Conservation (phyloP, 2,113 vertebrate species). For the Otis tarda region DNA sequence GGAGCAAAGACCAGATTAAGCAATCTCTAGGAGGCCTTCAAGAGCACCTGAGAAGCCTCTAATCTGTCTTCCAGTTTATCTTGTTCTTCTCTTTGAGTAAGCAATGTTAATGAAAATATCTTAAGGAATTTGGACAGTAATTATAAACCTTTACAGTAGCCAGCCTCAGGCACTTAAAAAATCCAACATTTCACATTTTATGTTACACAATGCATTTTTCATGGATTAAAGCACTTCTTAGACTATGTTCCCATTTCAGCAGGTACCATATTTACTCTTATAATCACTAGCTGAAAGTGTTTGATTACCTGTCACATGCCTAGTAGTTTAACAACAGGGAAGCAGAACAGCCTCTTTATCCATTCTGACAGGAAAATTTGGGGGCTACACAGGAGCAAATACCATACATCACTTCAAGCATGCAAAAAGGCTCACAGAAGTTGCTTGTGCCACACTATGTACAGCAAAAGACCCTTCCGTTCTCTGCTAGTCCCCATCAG, state of each 20-base stretch:
- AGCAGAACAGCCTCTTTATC: not conserved
- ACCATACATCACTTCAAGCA: not conserved
- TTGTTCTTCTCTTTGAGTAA: not conserved
- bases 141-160: not conserved
- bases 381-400: not conserved
- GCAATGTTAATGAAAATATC: slow-evolving; percentile 8
- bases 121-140: not conserved
- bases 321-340: not conserved
- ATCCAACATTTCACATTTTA: not conserved
- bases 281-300: not conserved
- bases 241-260: not conserved
- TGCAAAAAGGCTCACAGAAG: not conserved
- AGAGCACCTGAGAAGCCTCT: not conserved
- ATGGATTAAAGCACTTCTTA: not conserved
- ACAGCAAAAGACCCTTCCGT: not conserved
- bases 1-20: not conserved
- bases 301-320: not conserved
- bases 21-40: not conserved
- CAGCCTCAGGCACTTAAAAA: not conserved
- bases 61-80: slow-evolving; percentile 12
- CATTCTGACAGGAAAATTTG: not conserved
- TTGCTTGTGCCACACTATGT: rapidly evolving
- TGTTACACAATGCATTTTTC: not conserved
- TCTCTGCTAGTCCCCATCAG: not conserved
- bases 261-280: not conserved